Evolutionary conservation across 2,797 vertebrate genomes (phyloP), one percentile per base, ranked within the genome.

Genomic region (Ptychadena robeensis): DNA sequence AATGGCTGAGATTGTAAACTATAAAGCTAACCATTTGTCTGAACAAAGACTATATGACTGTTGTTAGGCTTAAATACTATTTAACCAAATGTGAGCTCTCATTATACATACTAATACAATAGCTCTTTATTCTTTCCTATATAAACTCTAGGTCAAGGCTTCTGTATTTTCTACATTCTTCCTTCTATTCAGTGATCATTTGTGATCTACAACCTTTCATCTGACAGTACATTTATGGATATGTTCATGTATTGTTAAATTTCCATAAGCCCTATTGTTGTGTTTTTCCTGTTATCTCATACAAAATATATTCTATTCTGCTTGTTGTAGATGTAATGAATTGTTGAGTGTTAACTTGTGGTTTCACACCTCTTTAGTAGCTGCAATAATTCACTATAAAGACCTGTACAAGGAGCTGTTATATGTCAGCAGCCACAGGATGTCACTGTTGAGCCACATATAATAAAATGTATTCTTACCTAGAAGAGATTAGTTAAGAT

Each of bases 381-480:
- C 5, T 66, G 32, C 38, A 5, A 32, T 5, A 30, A 28, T 9
- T 0, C 37, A 44, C 22, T 68, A 30, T 44, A 31, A 32, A 34
- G 22, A 68, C 68, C 3, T 57, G 65, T 14, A 65, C 18, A 66
- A 18, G 37, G n/a, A 27, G 12, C 2, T 40, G 44, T 5, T 44
- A 70, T 72, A 48, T 37, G 34, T 9, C 28, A 34, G 34, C 48
- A 61, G 14, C 82, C 82, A 84, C 82, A 48, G 67, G 82, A 78
- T 79, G 82, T 79, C 82, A 80, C 77, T 84, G 70, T 84, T 84
- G 77, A 80, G 32, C 82, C 70, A 80, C 69, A 22, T 73, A 79
- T 80, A 32, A 10, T 68, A 57, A 75, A 9, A 32, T 74, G 67
- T 44, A 31, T 75, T 34, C 10, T 25, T 31, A 2, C 15, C 38